Percentiles rank a stretch among this genome's conserved stretches.
Evolutionary conservation across 1,140 invertebrate genomes (phyloP).

Genomic region (Diorhabda elongata): DNA sequence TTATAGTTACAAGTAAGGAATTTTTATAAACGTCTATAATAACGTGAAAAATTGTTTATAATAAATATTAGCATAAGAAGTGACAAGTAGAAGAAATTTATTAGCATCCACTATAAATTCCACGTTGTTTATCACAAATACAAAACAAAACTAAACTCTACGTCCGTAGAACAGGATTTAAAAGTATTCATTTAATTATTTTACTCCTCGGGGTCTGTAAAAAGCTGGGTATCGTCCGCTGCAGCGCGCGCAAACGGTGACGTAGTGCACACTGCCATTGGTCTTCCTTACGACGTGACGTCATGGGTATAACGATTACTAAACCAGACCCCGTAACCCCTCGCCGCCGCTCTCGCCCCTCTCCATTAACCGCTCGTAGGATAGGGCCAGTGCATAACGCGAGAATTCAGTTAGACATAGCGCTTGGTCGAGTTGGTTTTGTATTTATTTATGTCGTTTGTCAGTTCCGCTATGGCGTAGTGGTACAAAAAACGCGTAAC

Average conservation of each 20-base stretch:
- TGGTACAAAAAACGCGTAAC: conserved; percentile 13
- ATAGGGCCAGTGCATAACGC: conserved; percentile 17
- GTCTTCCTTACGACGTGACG: conserved; percentile 36
- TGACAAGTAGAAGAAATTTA: too few species aligned
- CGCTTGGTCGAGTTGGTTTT: conserved; percentile 17
- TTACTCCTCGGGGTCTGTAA: too few species aligned
- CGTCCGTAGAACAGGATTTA: too few species aligned
- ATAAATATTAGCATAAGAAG: too few species aligned
- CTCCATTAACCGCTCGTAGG: conserved; percentile 4
- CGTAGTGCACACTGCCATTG: conserved; percentile 36
- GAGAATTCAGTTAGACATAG: conserved; percentile 23
- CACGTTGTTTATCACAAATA: too few species aligned
- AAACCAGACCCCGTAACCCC: conserved; percentile 20
- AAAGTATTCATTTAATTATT: too few species aligned
- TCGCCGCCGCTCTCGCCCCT: conserved; percentile 1
- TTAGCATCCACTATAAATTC: too few species aligned
- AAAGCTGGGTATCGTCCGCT: conserved; percentile 10
- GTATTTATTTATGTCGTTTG: conserved; percentile 2
- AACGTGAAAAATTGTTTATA: too few species aligned
- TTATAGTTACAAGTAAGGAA: too few species aligned
- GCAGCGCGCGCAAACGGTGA: conserved; percentile 35
- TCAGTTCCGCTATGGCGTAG: conserved; percentile 27
- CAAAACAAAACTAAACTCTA: too few species aligned
- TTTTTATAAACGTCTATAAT: too few species aligned
- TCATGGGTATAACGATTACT: conserved; percentile 39